Evolutionary conservation across 2,888 invertebrate species (phyloP), one percentile per base, ranked within the genome.

Genomic region (Ophion slaviceki): DNA sequence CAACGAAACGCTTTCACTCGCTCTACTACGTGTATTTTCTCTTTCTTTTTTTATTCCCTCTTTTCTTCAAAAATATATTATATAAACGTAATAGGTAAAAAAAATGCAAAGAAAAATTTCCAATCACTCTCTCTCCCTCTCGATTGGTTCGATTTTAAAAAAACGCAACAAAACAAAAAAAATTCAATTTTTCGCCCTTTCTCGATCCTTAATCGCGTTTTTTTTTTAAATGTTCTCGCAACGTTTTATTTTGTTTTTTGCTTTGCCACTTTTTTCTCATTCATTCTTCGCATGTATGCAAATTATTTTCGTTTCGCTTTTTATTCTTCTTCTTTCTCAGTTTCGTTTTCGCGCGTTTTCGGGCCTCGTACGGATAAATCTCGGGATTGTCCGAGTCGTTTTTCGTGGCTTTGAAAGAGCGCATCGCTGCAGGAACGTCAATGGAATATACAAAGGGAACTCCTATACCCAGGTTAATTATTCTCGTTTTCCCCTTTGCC

Each of bases 351-450:
- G 75, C 70, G 71, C 28, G 70, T 74, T 68, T 88, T 82, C 77
- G 61, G 61, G 87, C 71, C 84, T 81, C 80, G 68, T 47, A 84
- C 71, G 84, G 76, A 68, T 77, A 74, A 74, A 40, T 28, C 61
- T n/a, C 61, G 36, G 14, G 61, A 74, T 62, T 80, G 75, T 66
- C 80, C 84, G 74, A 64, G 75, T 40, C 68, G 28, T 61, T 53
- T 62, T 82, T 67, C 47, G 14, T 1, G 14, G 47, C 47, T 17
- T 47, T 11, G 47, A 47, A 80, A 86, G 82, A 88, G 88, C 81
- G 72, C 28, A 82, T 86, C 84, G 72, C 76, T 87, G 79, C 91
- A 92, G 92, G 92, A 92, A 92, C 92, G 90, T 64, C 89, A 91
- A 88, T 90, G 90, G 89, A 90, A 89, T 89, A 82, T 86, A 87